Evolutionary conservation across 2,888 invertebrate species (phyloP), one percentile per base, ranked within the genome.

Genomic region (Oegoconia quadripuncta): DNA sequence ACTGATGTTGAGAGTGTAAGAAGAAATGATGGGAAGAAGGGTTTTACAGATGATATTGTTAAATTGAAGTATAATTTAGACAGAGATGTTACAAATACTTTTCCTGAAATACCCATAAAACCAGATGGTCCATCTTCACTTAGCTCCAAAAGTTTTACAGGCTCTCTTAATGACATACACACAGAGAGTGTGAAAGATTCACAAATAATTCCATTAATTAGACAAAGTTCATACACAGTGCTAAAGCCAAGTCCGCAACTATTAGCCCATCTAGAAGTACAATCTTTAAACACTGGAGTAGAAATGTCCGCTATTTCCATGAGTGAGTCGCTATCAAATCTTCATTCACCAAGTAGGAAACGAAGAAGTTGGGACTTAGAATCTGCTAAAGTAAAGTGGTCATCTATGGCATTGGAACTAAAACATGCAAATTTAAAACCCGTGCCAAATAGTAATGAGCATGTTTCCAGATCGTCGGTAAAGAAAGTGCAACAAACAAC

Each of bases 201-300:
- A 1, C 56, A 65, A 39, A 44, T 42, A 9, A 39, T 39, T 32
- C 74, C 86, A 49, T 69, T 93, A 38, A 84, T 92, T 8, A 88
- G 95, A 34, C 93, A 93, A 59, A 91, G 93, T 44, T 96, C 96
- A 0, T 96, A 95, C 60, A 93, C 93, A 1, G 73, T 96, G 31
- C 91, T 95, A 0, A 84, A 90, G 14, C 95, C 96, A 0, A 94
- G 95, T 59, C 93, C 94, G 1, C 91, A 91, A 46, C 86, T 96
- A 6, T 63, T 93, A 15, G 92, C 92, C 7, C 90, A 91, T 57
- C 75, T 92, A 31, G 88, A 91, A 64, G 82, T 88, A 46, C 87
- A 84, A 45, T 82, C 87, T 1, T 42, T 80, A 9, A 81, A 61
- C 33, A 84, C 80, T 9, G 88, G 89, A 13, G 67, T 88, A 15